Evolutionary conservation across 2,113 vertebrate species (phyloP).

Genomic region (Thunnus maccoyii): DNA sequence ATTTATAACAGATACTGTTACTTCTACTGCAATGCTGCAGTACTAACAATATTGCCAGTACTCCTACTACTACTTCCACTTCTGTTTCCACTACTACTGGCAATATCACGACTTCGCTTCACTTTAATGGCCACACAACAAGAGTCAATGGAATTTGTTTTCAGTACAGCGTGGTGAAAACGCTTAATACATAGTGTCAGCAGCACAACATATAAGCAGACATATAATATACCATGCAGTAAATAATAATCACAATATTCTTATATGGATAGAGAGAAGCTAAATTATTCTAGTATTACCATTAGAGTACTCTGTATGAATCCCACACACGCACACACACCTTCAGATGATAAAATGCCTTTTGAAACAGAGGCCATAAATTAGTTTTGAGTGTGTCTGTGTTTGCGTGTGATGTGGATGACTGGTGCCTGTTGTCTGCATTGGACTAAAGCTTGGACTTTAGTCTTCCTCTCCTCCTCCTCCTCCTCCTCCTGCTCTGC

Average conservation of each 20-base stretch:
- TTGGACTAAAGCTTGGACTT: conserved; percentile 69
- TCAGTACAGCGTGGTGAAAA: too few relatives aligned
- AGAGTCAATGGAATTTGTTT: too few relatives aligned
- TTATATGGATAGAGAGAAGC: too few relatives aligned
- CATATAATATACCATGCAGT: neutral
- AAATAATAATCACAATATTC: conserved; percentile 20
- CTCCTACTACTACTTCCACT: too few relatives aligned
- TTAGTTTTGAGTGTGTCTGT: conserved; percentile 37
- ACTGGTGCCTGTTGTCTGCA: conserved; percentile 66
- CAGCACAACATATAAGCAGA: neutral
- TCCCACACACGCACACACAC: neutral
- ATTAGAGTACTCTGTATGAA: conserved; percentile 3
- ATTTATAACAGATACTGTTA: too few relatives aligned
- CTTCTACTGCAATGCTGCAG: too few relatives aligned
- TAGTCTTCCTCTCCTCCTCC: conserved; percentile 48
- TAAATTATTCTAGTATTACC: too few relatives aligned
- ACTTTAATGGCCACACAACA: too few relatives aligned
- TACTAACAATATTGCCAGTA: too few relatives aligned
- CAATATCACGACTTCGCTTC: too few relatives aligned
- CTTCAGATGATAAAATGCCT: conserved; percentile 37
- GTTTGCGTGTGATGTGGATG: conserved; percentile 56
- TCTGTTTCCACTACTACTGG: too few relatives aligned
- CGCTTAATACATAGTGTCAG: neutral
- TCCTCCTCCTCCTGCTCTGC: conserved; percentile 45
- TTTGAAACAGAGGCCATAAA: conserved; percentile 55